Evolutionary conservation across 2,888 invertebrate genomes (phyloP).

Genomic region (Allacma fusca): DNA sequence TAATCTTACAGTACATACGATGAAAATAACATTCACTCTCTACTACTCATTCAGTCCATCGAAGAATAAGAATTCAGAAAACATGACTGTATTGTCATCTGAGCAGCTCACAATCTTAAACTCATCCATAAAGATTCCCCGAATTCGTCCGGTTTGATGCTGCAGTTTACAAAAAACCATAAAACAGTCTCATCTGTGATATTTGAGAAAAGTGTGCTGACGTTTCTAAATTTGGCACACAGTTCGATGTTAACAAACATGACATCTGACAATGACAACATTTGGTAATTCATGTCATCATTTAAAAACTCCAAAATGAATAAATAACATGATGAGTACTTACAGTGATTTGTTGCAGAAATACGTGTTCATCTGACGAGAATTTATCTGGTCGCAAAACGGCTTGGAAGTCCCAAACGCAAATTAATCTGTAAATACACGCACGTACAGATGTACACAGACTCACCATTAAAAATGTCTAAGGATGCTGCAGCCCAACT

Average conservation of each 20-base stretch:
- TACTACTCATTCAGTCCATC: neutral
- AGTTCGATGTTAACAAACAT: neutral
- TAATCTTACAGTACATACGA: no score
- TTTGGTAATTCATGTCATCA: no score
- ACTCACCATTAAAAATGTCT: neutral
- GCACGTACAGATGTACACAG: neutral
- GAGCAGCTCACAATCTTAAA: neutral
- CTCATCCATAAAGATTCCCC: neutral
- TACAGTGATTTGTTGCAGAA: neutral
- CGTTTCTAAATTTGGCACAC: no score
- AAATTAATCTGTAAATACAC: neutral
- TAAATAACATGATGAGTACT: no score
- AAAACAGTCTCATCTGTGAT: neutral
- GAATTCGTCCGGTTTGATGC: neutral
- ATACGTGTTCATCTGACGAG: neutral
- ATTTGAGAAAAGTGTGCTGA: no score
- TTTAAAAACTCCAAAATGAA: no score
- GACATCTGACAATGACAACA: no score
- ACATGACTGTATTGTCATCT: neutral
- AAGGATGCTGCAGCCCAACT: no score
- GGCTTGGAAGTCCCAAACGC: neutral
- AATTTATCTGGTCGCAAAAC: neutral
- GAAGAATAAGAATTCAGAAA: neutral
- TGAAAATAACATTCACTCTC: neutral
- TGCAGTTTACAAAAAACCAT: neutral